Evolutionary conservation across 2,797 vertebrate genomes (phyloP).

Genomic region (Takifugu ocellatus): DNA sequence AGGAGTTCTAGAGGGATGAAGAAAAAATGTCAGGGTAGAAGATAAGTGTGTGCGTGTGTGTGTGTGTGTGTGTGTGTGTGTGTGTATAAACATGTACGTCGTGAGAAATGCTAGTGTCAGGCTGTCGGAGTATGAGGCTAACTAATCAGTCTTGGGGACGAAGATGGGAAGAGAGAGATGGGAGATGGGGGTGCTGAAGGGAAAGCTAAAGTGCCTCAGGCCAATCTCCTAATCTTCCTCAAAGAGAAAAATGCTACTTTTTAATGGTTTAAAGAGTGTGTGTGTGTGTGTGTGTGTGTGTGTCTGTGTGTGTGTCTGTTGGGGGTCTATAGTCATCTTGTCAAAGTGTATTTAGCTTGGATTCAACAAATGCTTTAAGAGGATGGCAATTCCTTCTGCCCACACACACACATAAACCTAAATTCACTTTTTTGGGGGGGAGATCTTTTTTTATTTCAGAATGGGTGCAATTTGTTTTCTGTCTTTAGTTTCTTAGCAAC

Average conservation of each 20-base stretch:
- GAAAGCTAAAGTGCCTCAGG: slow-evolving; percentile 30
- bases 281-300: background rate
- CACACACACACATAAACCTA: no score
- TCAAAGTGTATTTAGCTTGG: background rate
- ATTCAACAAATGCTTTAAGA: slow-evolving; percentile 27
- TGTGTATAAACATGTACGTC: background rate
- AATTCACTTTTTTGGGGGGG: no score
- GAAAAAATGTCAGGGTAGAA: background rate
- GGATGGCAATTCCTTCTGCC: no score
- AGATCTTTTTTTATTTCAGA: no score
- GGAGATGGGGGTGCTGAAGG: slow-evolving; percentile 5
- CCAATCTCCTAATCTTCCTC: slow-evolving; percentile 38
- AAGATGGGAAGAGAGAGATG: slow-evolving; percentile 2
- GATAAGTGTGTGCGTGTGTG: background rate
- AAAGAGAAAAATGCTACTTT: background rate
- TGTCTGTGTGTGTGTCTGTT: slow-evolving; percentile 5
- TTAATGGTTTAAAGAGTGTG: background rate
- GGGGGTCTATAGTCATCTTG: slow-evolving; percentile 25
- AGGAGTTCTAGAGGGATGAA: background rate
- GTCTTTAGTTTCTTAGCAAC: no score
- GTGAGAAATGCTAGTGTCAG: slow-evolving; percentile 8
- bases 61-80: background rate
- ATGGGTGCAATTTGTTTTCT: no score
- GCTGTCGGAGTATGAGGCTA: slow-evolving; percentile 4
- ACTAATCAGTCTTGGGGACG: slow-evolving; percentile 15